Conservation (phyloP, 2,797 vertebrate genomes). For the Oreochromis grahami region DNA sequence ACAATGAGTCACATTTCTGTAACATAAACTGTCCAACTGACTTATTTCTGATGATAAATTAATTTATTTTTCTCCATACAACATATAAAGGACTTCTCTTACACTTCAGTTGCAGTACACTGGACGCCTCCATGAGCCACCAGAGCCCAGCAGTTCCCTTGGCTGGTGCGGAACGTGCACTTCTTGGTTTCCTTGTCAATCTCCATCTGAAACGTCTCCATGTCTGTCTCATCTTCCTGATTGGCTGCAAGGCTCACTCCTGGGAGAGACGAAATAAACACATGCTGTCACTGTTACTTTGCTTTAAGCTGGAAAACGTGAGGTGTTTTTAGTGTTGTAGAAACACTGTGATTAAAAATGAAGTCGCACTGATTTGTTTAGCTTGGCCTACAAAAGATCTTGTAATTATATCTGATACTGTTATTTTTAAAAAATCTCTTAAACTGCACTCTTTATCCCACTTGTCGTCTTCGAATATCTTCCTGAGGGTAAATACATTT, state of each 20-base stretch:
- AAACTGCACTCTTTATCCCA: background rate
- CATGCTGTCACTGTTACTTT: background rate
- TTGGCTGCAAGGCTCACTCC: slow-evolving; percentile 94
- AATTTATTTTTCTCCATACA: background rate
- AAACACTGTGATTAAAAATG: background rate
- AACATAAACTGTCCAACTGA: background rate
- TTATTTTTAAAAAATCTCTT: background rate
- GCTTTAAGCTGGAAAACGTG: background rate
- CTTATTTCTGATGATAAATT: background rate
- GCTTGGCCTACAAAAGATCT: slow-evolving; percentile 10
- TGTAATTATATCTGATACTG: background rate
- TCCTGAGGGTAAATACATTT: background rate
- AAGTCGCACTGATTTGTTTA: slow-evolving; percentile 32
- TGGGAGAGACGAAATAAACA: slow-evolving; percentile 45
- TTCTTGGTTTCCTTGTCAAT: slow-evolving; percentile 88
- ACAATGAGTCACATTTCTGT: background rate
- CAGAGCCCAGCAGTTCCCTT: slow-evolving; percentile 91
- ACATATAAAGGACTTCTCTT: slow-evolving; percentile 52
- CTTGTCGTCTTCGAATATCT: background rate
- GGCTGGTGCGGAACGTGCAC: slow-evolving; percentile 87
- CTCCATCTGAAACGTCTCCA: slow-evolving; percentile 97
- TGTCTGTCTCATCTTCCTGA: slow-evolving; percentile 94
- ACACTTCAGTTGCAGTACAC: slow-evolving; percentile 87
- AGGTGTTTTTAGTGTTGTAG: background rate
- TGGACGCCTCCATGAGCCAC: slow-evolving; percentile 93